Evolutionary conservation across 2,888 invertebrate genomes (phyloP).

Genomic region (Allophyes oxyacanthae): DNA sequence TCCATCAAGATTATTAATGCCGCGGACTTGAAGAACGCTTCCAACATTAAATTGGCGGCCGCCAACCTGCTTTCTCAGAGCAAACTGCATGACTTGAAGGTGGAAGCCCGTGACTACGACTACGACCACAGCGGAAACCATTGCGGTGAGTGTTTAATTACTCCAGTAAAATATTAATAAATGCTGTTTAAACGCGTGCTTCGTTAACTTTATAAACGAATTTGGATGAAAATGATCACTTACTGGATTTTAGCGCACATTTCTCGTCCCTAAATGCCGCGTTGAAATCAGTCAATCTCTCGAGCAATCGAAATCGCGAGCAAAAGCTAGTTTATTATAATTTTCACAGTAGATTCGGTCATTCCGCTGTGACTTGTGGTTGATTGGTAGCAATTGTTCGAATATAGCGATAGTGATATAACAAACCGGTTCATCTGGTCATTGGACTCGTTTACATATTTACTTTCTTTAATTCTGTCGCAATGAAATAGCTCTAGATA

Average conservation of each 20-base stretch:
- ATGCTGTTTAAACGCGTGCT: too few relatives aligned
- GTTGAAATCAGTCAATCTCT: too few relatives aligned
- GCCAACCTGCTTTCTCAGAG: slow-evolving; percentile 85
- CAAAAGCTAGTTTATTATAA: slow-evolving; percentile 4
- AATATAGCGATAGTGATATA: slow-evolving; percentile 55
- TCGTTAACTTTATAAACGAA: too few relatives aligned
- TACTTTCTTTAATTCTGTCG: slow-evolving; percentile 42
- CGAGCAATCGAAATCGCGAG: too few relatives aligned
- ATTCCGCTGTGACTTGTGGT: slow-evolving; percentile 53
- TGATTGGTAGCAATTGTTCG: slow-evolving; percentile 69
- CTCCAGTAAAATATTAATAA: too few relatives aligned
- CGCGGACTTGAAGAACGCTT: slow-evolving; percentile 87
- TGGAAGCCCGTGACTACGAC: slow-evolving; percentile 78
- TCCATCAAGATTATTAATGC: slow-evolving; percentile 93
- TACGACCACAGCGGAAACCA: slow-evolving; percentile 77
- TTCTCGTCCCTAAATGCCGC: too few relatives aligned
- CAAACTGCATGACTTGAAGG: slow-evolving; percentile 80
- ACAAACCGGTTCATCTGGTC: slow-evolving; percentile 52
- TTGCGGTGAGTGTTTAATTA: slow-evolving; percentile 72
- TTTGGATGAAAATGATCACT: too few relatives aligned
- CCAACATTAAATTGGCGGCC: slow-evolving; percentile 87
- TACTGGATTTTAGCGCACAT: too few relatives aligned
- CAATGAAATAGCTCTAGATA: slow-evolving; percentile 30
- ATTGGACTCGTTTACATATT: slow-evolving; percentile 52
- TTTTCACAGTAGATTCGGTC: slow-evolving; percentile 31